phyloP scores from a whole-genome alignment of 2,888 invertebrate species.

The Platycnemis pennipes region DNA sequence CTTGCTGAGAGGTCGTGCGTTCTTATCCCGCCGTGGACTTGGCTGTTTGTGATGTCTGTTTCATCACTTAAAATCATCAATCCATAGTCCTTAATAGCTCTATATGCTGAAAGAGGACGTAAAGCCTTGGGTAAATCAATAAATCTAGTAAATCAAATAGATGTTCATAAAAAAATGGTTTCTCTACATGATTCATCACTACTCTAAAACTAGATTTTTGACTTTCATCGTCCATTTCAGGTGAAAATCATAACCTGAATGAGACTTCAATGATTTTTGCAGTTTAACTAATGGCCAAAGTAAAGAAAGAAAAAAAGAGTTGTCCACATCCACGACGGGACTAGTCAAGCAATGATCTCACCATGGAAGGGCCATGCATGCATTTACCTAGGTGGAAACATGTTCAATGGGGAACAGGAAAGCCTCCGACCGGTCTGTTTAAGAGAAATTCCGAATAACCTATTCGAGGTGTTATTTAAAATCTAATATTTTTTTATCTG shows the following conservation, averaged over 20 bases:
- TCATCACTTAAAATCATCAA: slow-evolving; percentile 63
- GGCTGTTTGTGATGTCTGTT: slow-evolving; percentile 53
- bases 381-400: not conserved
- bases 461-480: too few species aligned
- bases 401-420: not conserved
- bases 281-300: not conserved
- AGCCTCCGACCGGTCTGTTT: not conserved
- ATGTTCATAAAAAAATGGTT: not conserved
- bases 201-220: not conserved
- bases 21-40: slow-evolving; percentile 65
- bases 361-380: not conserved
- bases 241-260: not conserved
- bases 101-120: slow-evolving; percentile 66
- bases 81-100: slow-evolving; percentile 60
- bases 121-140: slow-evolving; percentile 45
- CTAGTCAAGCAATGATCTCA: slow-evolving; percentile 7
- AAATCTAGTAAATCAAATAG: not conserved
- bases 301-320: not conserved
- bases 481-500: too few species aligned
- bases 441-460: too few species aligned
- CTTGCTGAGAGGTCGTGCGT: slow-evolving; percentile 59
- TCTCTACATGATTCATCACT: not conserved
- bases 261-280: not conserved
- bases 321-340: slow-evolving; percentile 10
- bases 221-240: not conserved